Base-by-base conservation (phyloP, 2,113 vertebrate species). In the Melospiza georgiana region DNA sequence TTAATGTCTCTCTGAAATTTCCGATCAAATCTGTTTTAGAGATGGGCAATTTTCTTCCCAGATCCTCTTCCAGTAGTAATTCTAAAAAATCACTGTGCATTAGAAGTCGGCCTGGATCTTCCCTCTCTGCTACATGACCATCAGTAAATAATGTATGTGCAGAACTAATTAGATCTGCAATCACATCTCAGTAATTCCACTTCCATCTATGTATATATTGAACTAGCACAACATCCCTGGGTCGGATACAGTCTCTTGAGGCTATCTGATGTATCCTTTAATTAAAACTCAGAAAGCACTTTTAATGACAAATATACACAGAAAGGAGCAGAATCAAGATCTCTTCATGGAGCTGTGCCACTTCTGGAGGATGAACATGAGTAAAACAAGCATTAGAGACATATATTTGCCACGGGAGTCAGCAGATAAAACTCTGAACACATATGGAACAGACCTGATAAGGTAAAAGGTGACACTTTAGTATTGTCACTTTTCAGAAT, bases 261-360 rank as follows among this genome's bases (percentile, higher is more conserved):
- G 24, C 24, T 66, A 54, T 54, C 71, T 41, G 71, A 90, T 90
- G 44, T 66, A 77, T 68, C 33, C 67, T 75, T 88, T 81, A 95
- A 95, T 91, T 96, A 93, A 96, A 96, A 86, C 62, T 88, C 75
- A 78, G 28, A 72, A 81, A 93, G 49, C 14, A 57, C 39, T 90
- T 86, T 48, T 48, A 74, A 84, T 86, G 55, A 84, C 80, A 88
- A 95, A 87, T 78, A 93, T 59, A 71, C 39, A 52, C 15, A 92
- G 61, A 63, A 68, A 90, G 43, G 17, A 80, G 44, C 3, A 78
- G 49, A 86, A 90, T 44, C 4, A 2, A 74, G 54, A 84, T 72
- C 31, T 79, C 44, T 68, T 87, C 54, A 15, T 37, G 73, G 49
- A 91, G 28, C n/a, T 54, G 27, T 75, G 37, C 33, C 46, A 39